Percentiles rank a stretch among this genome's conserved stretches.
These are phyloP conservation scores for Pandemis corylana DNA, from an alignment of 2,888 invertebrate genomes.

Conservation along the genomic window DNA sequence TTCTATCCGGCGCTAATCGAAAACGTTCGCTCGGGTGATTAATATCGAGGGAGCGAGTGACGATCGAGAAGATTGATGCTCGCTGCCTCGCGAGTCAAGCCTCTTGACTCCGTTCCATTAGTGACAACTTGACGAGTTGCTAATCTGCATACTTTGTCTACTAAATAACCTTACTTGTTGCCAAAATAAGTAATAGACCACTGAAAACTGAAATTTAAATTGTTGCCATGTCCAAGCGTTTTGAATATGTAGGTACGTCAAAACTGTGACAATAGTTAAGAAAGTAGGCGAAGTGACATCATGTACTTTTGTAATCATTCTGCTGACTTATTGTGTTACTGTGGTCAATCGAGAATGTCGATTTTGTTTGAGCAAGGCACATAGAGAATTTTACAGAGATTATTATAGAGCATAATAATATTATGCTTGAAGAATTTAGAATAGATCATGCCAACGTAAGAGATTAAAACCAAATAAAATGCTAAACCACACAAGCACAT, in stretches of 20 bases:
- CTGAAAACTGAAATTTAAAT: not conserved
- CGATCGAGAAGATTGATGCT: slow-evolving; percentile 77
- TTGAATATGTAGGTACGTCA: too few species aligned
- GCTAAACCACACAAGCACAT: slow-evolving; percentile 12
- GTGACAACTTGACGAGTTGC: slow-evolving; percentile 36
- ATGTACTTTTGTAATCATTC: too few species aligned
- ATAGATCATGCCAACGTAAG: not conserved
- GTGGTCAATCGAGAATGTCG: too few species aligned
- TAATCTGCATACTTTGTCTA: slow-evolving; percentile 35
- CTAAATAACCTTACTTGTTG: slow-evolving; percentile 5
- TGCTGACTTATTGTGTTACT: too few species aligned
- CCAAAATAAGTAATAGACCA: not conserved
- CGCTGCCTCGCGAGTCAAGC: slow-evolving; percentile 58
- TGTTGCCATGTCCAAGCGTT: not conserved
- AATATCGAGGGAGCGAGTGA: slow-evolving; percentile 75
- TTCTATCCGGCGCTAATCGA: slow-evolving; percentile 78
- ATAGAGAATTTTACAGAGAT: not conserved
- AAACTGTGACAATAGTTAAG: too few species aligned
- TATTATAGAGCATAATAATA: too few species aligned
- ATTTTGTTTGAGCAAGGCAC: too few species aligned
- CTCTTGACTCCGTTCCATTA: slow-evolving; percentile 56
- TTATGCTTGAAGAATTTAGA: not conserved
- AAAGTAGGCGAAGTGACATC: too few species aligned
- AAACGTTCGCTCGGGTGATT: slow-evolving; percentile 75
- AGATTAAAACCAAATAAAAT: slow-evolving; percentile 11